Base-by-base conservation (phyloP, 2,113 vertebrate genomes). In the Catharus fuscescens region DNA sequence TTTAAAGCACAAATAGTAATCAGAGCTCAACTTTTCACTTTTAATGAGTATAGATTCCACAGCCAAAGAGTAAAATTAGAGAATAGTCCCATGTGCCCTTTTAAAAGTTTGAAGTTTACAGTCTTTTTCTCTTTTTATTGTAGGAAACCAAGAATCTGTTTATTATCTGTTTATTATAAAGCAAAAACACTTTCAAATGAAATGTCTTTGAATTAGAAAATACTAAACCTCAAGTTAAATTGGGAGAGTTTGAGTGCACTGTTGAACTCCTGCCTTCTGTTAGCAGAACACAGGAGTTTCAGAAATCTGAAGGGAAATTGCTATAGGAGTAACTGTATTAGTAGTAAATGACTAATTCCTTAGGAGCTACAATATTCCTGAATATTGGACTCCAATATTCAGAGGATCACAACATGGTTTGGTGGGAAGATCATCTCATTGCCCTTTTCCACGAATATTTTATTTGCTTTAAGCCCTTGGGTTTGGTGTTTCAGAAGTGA, bases 161-260 rank as follows among this genome's bases (percentile, higher is more conserved):
- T 94, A 95, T 96, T 96, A 90, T 95, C 95, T 96, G 92, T 96
- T 96, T 96, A 95, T 94, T 93, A 50, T 91, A 86, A 79, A 65
- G 83, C 69, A 80, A 64, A 90, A 92, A 25, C 77, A 92, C 65
- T 93, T 95, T 89, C 65, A 79, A 86, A 62, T 84, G 47, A 89
- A 89, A 57, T 36, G 45, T 24, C 56, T 93, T 92, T 91, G 80
- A 89, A 84, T 73, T 84, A 44, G 44, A 77, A 85, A 86, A 90
- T 40, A 44, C 50, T 61, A 80, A 94, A 61, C 52, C 61, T 80
- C 72, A 18, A 74, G 59, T 93, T 86, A 91, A 88, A 56, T 25
- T 70, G 60, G 57, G 31, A 32, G 54, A 62, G 31, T 73, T 82
- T 71, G 60, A 88, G 70, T 38, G 56, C 52, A 26, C 42, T 66